Percentiles rank a stretch among this genome's conserved stretches.
These are phyloP conservation scores for Chloroceryle inda DNA, from an alignment of 2,797 vertebrate genomes.

Conservation along the genomic window DNA sequence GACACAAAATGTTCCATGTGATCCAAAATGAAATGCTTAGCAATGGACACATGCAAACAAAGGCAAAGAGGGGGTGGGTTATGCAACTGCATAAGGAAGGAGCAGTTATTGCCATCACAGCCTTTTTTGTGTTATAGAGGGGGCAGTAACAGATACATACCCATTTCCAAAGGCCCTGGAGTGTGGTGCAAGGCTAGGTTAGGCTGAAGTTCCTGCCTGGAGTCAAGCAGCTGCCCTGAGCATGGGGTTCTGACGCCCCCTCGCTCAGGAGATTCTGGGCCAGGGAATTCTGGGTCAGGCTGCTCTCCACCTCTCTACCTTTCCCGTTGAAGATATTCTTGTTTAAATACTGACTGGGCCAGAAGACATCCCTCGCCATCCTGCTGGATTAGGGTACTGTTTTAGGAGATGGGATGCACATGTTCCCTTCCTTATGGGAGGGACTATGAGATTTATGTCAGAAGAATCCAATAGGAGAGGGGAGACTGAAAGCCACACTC, in stretches of 20 bases:
- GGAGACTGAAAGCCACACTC: background rate
- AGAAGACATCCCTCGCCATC: background rate
- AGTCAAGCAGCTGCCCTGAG: background rate
- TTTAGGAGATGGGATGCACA: background rate
- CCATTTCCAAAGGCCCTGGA: background rate
- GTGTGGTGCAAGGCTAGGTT: background rate
- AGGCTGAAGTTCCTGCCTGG: background rate
- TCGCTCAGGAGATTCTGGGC: background rate
- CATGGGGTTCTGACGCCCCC: accelerated
- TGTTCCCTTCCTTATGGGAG: background rate
- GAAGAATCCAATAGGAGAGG: background rate
- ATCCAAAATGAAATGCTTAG: slow-evolving; percentile 47
- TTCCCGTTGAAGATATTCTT: background rate
- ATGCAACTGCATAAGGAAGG: background rate
- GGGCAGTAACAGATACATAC: background rate
- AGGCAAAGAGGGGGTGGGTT: background rate
- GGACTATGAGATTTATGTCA: background rate
- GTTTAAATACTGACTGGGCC: background rate
- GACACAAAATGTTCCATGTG: slow-evolving; percentile 55
- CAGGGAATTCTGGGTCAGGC: background rate
- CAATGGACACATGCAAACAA: background rate
- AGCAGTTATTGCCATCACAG: background rate
- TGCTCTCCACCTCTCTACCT: background rate
- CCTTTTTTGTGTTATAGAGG: background rate
- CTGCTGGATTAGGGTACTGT: background rate